Evolutionary conservation across 2,113 vertebrate species (phyloP).

Genomic region (Amblyopsis rosae): DNA sequence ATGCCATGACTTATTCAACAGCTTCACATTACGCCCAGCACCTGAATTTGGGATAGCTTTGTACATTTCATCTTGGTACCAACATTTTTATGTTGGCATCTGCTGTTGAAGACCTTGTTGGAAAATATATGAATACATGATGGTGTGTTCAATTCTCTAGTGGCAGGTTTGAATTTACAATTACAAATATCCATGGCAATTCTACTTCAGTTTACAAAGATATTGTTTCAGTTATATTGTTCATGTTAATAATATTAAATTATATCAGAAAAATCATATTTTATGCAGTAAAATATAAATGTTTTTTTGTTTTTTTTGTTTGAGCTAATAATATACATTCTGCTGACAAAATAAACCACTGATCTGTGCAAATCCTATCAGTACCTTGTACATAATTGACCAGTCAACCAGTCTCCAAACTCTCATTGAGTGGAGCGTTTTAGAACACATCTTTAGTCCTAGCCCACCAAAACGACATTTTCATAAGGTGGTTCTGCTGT

Average conservation of each 20-base stretch:
- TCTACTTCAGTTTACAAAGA: not conserved
- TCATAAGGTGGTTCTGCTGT: conserved; percentile 27
- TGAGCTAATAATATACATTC: conserved; percentile 12
- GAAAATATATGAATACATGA: conserved; percentile 34
- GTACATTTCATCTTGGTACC: conserved; percentile 24
- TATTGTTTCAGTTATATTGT: not conserved
- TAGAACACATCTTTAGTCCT: conserved; percentile 15
- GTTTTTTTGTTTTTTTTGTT: not conserved
- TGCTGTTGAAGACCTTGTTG: conserved; percentile 20
- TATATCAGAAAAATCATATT: not conserved
- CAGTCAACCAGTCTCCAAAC: conserved; percentile 13
- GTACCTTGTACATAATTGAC: conserved; percentile 37
- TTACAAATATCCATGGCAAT: conserved; percentile 9
- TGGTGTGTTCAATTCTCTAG: conserved; percentile 5
- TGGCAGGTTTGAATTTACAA: not conserved
- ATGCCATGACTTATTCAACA: conserved; percentile 60
- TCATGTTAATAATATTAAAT: too few species aligned
- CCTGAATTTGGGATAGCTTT: conserved; percentile 51
- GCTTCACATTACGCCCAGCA: conserved; percentile 28
- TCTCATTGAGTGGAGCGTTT: conserved; percentile 18
- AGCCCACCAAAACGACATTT: conserved; percentile 16
- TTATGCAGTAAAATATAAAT: not conserved
- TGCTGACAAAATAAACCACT: conserved; percentile 17
- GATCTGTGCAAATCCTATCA: conserved; percentile 17
- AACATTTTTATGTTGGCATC: conserved; percentile 10